Base-by-base conservation (phyloP, 2,113 vertebrate species). In the Ochotona curzoniae region DNA sequence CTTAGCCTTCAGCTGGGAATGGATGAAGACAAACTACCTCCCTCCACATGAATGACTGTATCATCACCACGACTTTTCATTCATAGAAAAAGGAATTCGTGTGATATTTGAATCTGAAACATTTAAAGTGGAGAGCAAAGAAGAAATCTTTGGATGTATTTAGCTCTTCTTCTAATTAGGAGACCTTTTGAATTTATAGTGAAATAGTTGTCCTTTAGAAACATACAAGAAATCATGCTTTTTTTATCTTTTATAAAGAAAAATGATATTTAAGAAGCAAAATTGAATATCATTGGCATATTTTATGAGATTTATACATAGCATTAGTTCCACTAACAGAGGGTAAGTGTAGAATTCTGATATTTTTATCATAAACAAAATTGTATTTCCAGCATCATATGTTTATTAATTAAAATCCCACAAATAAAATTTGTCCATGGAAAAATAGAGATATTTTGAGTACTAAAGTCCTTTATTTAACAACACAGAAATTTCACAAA, bases 381-480 rank as follows among this genome's bases (percentile, higher is more conserved):
- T 57, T 95, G 83, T 83, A 95, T 96, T 88, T 95, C 93, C 73
- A 93, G 44, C 91, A 96, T 93, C 86, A 95, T 70, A 73, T 93
- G 92, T 96, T 88, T 95, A 93, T 92, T 95, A 92, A 79, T 97
- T 96, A 95, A 97, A 95, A 97, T 97, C 95, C 97, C 97, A 98
- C 96, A 97, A 98, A 98, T 95, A 97, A 97, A 94, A 96, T 97
- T 93, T 98, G 88, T 97, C 94, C 97, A 98, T 98, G 97, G 98
- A 98, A 97, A 98, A 98, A 97, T 97, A 97, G 98, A 98, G 97
- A 97, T 98, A 90, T 97, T 98, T 98, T 98, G 98, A 98, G 98
- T 98, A 98, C 98, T 98, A 98, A 98, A 98, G 97, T 98, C 97
- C 98, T 98, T 98, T 98, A 98, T 98, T 98, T 97, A 98, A 98